phyloP scores from a whole-genome alignment of 2,113 vertebrate genomes.

The Aramus guarauna region DNA sequence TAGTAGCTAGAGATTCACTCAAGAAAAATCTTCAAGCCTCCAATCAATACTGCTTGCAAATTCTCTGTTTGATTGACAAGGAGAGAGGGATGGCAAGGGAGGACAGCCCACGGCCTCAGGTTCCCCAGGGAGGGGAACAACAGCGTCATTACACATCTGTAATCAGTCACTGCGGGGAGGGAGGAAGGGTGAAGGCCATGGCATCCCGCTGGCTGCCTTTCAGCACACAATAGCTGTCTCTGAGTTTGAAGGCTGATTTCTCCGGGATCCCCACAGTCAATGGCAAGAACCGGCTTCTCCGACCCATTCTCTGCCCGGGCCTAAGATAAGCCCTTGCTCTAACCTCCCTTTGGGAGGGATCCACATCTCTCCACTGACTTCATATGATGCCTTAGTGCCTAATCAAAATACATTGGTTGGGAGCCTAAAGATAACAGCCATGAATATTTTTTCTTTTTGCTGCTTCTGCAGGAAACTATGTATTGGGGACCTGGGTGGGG shows the following conservation, averaged over 20 bases:
- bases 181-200: neutral
- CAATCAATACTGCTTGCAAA: conserved; percentile 48
- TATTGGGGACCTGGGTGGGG: neutral
- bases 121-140: neutral
- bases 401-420: neutral
- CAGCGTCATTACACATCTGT: neutral
- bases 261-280: neutral
- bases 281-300: neutral
- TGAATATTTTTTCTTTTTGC: neutral
- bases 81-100: neutral
- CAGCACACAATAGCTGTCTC: neutral
- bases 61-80: conserved; percentile 43
- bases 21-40: conserved; percentile 12
- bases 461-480: neutral
- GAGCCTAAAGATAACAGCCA: neutral
- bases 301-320: neutral
- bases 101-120: neutral
- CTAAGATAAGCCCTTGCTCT: neutral
- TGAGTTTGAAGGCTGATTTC: neutral
- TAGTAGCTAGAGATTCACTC: neutral
- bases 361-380: neutral
- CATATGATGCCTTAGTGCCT: neutral
- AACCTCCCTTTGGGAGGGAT: neutral
- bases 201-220: neutral
- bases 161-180: neutral